Conservation (phyloP, 1,140 invertebrate genomes). For the Copidosoma floridanum region DNA sequence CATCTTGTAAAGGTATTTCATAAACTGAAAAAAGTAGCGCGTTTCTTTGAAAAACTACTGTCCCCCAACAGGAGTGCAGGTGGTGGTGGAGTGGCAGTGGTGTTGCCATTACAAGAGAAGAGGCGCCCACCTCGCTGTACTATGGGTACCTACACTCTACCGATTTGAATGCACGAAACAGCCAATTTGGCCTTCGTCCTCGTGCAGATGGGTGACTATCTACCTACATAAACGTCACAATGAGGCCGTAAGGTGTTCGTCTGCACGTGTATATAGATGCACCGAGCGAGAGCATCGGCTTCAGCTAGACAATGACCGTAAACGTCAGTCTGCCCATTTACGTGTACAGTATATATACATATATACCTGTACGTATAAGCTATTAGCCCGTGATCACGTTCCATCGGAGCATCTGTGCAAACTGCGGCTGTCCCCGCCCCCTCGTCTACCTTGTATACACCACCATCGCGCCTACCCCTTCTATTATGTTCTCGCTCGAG, state of each 20-base stretch:
- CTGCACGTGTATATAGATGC: neutral
- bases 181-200: conserved; percentile 11
- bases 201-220: no score
- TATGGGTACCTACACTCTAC: no score
- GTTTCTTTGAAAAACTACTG: no score
- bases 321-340: conserved; percentile 57
- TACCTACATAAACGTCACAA: no score
- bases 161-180: conserved; percentile 1
- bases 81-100: neutral
- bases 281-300: neutral
- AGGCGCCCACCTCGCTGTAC: neutral
- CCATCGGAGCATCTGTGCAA: no score
- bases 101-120: neutral
- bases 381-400: conserved; percentile 53
- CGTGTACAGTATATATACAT: no score
- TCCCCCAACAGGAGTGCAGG: no score
- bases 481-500: no score
- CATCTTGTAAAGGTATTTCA: no score
- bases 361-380: no score
- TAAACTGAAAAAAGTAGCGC: no score
- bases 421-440: conserved; percentile 12
- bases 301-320: conserved; percentile 49
- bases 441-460: conserved; percentile 26
- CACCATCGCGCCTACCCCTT: neutral
- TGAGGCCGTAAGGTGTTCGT: no score